phyloP scores from a whole-genome alignment of 2,797 vertebrate genomes.

The Synanceia verrucosa region DNA sequence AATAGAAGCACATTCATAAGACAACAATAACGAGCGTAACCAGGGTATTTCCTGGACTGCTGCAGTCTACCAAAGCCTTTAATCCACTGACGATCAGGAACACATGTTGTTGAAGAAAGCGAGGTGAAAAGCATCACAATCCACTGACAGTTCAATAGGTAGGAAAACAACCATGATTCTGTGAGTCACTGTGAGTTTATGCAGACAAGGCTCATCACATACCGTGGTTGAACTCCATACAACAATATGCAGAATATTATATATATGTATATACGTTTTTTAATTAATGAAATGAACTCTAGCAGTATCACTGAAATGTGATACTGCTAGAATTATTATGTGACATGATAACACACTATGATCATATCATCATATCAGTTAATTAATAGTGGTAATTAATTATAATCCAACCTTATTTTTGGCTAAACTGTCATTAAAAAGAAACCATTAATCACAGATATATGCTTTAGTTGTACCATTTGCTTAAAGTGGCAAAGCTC shows the following conservation, averaged over 20 bases:
- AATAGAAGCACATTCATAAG: neutral
- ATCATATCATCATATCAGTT: neutral
- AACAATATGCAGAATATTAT: no score
- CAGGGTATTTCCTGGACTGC: neutral
- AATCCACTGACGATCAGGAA: conserved; percentile 6
- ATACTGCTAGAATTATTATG: no score
- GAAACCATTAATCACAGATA: neutral
- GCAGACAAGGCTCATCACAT: no score
- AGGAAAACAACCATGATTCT: no score
- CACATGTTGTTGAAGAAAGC: neutral
- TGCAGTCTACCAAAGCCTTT: conserved; percentile 16
- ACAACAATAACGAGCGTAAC: conserved; percentile 17
- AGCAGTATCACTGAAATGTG: no score
- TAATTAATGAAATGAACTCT: no score
- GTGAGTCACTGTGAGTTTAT: no score
- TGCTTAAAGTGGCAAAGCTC: conserved; percentile 26
- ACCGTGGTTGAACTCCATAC: no score
- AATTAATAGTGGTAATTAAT: neutral
- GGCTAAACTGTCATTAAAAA: neutral
- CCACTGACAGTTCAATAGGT: neutral
- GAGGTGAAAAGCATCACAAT: neutral
- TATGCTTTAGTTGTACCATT: neutral
- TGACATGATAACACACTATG: neutral
- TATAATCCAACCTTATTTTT: neutral
- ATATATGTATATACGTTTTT: no score